Conservation (phyloP, 2,113 vertebrate genomes). For the Atlantisia rogersi region DNA sequence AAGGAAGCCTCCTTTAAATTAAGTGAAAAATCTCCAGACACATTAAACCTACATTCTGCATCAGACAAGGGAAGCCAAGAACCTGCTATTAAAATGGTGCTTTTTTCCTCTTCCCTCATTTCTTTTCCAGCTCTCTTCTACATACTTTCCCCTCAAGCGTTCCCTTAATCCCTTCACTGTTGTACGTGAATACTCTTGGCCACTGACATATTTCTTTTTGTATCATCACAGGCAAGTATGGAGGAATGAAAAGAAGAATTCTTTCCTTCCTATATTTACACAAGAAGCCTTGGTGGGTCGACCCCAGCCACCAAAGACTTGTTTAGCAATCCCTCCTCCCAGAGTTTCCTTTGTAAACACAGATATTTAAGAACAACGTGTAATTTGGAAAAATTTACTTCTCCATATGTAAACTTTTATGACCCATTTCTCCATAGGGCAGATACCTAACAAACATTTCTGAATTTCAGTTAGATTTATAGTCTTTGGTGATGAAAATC, state of each 20-base stretch:
- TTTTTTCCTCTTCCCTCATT: background rate
- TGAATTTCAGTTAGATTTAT: slow-evolving; percentile 22
- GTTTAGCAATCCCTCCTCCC: background rate
- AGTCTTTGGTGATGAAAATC: slow-evolving; percentile 11
- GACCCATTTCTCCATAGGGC: slow-evolving; percentile 2
- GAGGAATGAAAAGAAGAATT: background rate
- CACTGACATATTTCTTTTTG: background rate
- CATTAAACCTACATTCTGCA: background rate
- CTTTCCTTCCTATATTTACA: background rate
- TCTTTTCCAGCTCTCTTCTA: background rate
- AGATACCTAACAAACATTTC: background rate
- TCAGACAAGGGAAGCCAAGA: background rate
- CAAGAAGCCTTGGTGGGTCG: background rate
- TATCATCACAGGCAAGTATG: background rate
- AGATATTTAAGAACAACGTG: slow-evolving; percentile 8
- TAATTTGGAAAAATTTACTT: slow-evolving; percentile 28
- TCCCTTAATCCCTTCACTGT: background rate
- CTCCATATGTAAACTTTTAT: slow-evolving; percentile 3
- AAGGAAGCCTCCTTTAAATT: background rate
- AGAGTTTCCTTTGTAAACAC: background rate
- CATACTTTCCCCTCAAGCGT: background rate
- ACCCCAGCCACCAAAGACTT: background rate
- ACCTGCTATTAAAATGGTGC: background rate
- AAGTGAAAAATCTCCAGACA: background rate
- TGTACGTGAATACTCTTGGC: background rate